phyloP scores from a whole-genome alignment of 2,888 invertebrate species.

The Lasius platythorax region DNA sequence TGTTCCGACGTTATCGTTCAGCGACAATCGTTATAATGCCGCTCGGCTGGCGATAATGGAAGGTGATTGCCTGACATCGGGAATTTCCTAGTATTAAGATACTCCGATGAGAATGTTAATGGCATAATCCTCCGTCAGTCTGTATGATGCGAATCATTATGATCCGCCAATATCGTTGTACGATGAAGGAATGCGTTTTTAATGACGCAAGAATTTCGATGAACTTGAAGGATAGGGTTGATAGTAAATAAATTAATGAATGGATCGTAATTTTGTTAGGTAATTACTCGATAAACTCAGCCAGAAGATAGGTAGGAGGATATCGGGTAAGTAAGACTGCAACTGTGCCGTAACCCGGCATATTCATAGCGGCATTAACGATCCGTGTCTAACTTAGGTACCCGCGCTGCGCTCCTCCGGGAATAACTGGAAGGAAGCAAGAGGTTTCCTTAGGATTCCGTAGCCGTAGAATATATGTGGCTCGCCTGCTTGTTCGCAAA shows the following conservation, averaged over 20 bases:
- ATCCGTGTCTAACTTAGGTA: constrained; percentile 76
- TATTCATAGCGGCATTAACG: constrained; percentile 83
- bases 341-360: constrained; percentile 62
- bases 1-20: constrained; percentile 34
- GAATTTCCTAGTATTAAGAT: constrained; percentile 6
- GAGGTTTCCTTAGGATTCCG: constrained; percentile 69
- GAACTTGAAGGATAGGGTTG: neutral
- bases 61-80: constrained; percentile 31
- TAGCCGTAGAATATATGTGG: constrained; percentile 56
- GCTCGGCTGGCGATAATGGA: constrained; percentile 17
- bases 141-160: neutral
- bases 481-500: constrained; percentile 50
- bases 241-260: neutral
- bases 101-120: constrained; percentile 14
- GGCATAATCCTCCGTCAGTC: neutral
- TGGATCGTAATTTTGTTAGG: constrained; percentile 21
- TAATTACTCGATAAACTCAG: constrained; percentile 42
- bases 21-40: constrained; percentile 42
- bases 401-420: constrained; percentile 61
- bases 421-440: constrained; percentile 58
- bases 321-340: constrained; percentile 40
- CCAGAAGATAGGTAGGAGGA: constrained; percentile 33
- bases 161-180: neutral
- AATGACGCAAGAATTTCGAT: neutral
- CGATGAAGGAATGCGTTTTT: neutral